Percentiles rank a stretch among this genome's conserved stretches.
These are phyloP conservation scores for Bombus balteatus DNA, from an alignment of 1,140 invertebrate species.

Conservation along the genomic window DNA sequence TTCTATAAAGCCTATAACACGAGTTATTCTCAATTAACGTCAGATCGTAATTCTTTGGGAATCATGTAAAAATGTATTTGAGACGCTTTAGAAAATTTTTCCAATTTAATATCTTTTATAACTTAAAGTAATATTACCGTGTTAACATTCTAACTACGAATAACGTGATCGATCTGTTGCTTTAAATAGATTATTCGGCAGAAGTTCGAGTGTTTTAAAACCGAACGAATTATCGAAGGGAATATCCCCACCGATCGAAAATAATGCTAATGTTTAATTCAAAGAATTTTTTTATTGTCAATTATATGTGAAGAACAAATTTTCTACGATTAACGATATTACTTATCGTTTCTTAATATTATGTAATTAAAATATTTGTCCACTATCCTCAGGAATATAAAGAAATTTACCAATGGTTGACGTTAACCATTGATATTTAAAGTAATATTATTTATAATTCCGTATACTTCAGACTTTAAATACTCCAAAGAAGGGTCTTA, in stretches of 20 bases:
- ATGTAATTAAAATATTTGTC: neutral
- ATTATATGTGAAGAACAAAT: neutral
- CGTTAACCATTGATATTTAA: neutral
- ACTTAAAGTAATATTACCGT: slow-evolving; percentile 1
- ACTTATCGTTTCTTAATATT: neutral
- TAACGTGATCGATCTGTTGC: slow-evolving; percentile 48
- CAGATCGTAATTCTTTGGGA: neutral
- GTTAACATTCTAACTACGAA: slow-evolving; percentile 4
- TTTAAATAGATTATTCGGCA: slow-evolving; percentile 64
- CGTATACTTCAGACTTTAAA: no score
- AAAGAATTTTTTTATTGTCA: neutral
- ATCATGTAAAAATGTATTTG: neutral
- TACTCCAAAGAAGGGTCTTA: neutral
- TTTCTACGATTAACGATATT: neutral
- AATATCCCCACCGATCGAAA: neutral
- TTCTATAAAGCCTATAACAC: neutral
- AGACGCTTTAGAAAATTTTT: neutral
- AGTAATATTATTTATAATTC: neutral
- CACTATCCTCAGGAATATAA: neutral
- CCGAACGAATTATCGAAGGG: slow-evolving; percentile 29
- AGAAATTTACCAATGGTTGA: neutral
- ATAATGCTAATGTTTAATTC: neutral
- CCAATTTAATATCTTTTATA: neutral
- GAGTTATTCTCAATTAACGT: neutral
- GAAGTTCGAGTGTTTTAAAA: slow-evolving; percentile 46